phyloP scores from a whole-genome alignment of 2,113 vertebrate species.

The Cheilinus undulatus region DNA sequence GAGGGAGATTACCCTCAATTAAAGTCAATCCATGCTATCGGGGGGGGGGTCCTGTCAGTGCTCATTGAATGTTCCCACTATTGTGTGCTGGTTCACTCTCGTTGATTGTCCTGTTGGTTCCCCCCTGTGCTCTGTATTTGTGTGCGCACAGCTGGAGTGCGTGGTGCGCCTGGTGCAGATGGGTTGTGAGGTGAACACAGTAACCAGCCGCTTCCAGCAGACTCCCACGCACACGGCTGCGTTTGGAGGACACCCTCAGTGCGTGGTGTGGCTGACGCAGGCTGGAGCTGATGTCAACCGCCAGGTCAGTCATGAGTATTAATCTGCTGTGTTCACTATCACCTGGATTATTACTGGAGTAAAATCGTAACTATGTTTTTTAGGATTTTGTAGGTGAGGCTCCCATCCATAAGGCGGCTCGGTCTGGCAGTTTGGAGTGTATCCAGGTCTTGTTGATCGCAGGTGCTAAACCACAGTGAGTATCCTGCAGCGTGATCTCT shows the following conservation, averaged over 20 bases:
- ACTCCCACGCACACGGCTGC: conserved; percentile 95
- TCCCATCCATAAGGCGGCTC: conserved; percentile 96
- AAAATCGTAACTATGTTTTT: no score
- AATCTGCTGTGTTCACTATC: background rate
- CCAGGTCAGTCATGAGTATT: conserved; percentile 83
- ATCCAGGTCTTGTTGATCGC: conserved; percentile 91
- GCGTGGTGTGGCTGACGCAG: conserved; percentile 93
- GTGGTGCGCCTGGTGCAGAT: conserved; percentile 91
- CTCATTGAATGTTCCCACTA: background rate
- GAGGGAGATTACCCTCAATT: background rate
- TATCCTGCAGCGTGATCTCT: conserved; percentile 54
- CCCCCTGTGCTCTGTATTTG: background rate
- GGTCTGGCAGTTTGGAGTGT: conserved; percentile 95
- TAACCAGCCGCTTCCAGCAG: conserved; percentile 92
- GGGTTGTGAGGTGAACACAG: conserved; percentile 91
- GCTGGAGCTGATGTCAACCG: conserved; percentile 94
- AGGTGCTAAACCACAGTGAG: conserved; percentile 94
- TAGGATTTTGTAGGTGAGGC: conserved; percentile 97
- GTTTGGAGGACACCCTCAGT: conserved; percentile 94
- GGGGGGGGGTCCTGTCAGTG: background rate
- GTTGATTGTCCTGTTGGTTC: background rate
- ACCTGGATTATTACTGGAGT: background rate
- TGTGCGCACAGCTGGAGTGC: conserved; percentile 90
- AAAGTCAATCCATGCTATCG: background rate
- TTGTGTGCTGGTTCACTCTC: background rate